Conservation (phyloP, 2,888 invertebrate species). For the Julus scandinavius region DNA sequence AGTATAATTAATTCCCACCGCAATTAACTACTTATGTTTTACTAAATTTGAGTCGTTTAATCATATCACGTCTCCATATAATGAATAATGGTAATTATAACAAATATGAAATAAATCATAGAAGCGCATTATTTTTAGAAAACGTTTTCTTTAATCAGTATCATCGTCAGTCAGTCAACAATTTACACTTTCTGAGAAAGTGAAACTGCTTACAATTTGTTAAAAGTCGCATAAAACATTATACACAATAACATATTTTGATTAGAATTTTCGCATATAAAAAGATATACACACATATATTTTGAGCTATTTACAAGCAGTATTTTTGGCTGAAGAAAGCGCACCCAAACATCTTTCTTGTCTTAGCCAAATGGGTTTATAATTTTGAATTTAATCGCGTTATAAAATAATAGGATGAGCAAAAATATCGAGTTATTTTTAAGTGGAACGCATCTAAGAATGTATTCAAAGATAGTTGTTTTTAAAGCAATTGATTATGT, state of each 20-base stretch:
- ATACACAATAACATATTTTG: conserved; percentile 37
- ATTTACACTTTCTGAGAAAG: neutral
- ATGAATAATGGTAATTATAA: too few relatives aligned
- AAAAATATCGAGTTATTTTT: neutral
- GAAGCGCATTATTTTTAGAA: neutral
- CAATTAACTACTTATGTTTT: too few relatives aligned
- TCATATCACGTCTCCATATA: too few relatives aligned
- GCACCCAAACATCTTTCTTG: neutral
- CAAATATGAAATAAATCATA: neutral
- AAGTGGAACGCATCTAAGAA: neutral
- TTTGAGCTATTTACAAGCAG: conserved; percentile 26
- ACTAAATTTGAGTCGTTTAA: too few relatives aligned
- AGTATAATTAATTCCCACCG: too few relatives aligned
- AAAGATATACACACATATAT: conserved; percentile 33
- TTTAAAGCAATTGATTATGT: conserved; percentile 17
- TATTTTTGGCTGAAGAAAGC: conserved; percentile 5
- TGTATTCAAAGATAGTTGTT: neutral
- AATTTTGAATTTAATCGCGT: neutral
- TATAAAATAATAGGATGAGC: neutral
- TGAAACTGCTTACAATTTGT: neutral
- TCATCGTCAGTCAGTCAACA: conserved; percentile 43
- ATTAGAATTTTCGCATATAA: conserved; percentile 29
- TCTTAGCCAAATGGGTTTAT: neutral
- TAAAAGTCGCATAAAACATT: conserved; percentile 28
- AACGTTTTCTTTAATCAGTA: conserved; percentile 42